Percentiles rank a stretch among this genome's conserved stretches.
These are phyloP conservation scores for Gasterosteus nipponicus DNA, from an alignment of 2,113 vertebrate species.

Conservation along the genomic window DNA sequence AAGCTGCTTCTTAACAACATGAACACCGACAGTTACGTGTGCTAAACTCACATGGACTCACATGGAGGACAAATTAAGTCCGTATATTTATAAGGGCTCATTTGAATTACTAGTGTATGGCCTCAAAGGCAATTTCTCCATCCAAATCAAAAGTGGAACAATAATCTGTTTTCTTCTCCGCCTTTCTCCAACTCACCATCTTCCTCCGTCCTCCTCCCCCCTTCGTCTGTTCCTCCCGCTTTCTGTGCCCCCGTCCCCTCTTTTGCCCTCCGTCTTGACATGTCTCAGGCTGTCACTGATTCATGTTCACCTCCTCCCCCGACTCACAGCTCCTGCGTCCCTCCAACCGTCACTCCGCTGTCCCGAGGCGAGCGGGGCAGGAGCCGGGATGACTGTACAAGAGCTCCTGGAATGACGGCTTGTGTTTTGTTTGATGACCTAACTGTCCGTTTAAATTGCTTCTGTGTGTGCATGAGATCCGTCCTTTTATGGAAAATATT, in stretches of 20 bases:
- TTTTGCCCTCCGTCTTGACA: conserved; percentile 53
- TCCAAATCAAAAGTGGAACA: conserved; percentile 17
- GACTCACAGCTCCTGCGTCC: conserved; percentile 41
- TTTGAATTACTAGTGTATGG: neutral
- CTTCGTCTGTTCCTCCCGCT: neutral
- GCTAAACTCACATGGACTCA: conserved; percentile 1
- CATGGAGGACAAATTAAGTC: conserved; percentile 27
- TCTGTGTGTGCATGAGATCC: conserved; percentile 8
- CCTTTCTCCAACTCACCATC: neutral
- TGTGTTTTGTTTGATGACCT: conserved; percentile 38
- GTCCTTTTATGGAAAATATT: conserved; percentile 11
- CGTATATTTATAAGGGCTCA: conserved; percentile 38
- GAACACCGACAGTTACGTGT: conserved; percentile 30
- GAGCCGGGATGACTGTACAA: conserved; percentile 56
- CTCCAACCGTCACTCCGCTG: conserved; percentile 58
- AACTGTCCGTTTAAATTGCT: conserved; percentile 46
- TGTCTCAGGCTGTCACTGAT: conserved; percentile 55
- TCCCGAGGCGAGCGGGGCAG: conserved; percentile 52
- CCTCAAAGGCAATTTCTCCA: conserved; percentile 27
- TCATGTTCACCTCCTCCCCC: conserved; percentile 48
- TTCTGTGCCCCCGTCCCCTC: conserved; percentile 25
- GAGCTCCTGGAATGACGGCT: conserved; percentile 51
- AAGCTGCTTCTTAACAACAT: conserved; percentile 19
- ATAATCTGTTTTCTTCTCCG: neutral
- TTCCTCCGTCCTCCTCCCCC: neutral